Conservation (phyloP, 1,140 invertebrate genomes). For the Leptinotarsa texana region DNA sequence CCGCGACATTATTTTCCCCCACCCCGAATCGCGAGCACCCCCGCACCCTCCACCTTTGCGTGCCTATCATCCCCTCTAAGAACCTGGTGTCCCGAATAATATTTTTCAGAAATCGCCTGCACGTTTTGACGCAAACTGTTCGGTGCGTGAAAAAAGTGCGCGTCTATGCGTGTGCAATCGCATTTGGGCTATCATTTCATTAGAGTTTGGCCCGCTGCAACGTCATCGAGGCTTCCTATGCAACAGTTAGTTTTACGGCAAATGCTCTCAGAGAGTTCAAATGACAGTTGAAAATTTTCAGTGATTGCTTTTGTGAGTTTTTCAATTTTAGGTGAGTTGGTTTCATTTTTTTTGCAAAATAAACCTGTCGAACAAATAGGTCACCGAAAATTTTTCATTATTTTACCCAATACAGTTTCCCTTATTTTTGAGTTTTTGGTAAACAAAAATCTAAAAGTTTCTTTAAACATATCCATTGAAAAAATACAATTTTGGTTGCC, state of each 20-base stretch:
- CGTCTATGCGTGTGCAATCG: constrained; percentile 40
- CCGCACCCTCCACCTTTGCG: constrained; percentile 45
- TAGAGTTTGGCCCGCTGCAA: constrained; percentile 37
- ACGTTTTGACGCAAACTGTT: constrained; percentile 54
- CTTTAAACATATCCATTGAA: too few species aligned
- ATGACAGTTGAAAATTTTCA: constrained; percentile 10
- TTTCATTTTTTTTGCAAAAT: neutral
- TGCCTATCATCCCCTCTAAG: constrained; percentile 40
- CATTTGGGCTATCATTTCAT: constrained; percentile 9
- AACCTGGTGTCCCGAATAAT: constrained; percentile 48
- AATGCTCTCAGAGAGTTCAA: constrained; percentile 18
- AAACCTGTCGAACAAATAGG: neutral
- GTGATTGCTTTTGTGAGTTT: neutral
- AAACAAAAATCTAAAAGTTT: too few species aligned
- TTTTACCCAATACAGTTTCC: neutral
- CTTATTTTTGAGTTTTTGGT: too few species aligned
- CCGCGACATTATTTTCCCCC: constrained; percentile 30
- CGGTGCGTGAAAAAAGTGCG: constrained; percentile 46
- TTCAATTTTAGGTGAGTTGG: neutral
- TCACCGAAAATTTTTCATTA: neutral
- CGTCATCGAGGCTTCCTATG: constrained; percentile 31
- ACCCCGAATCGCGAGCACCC: constrained; percentile 41
- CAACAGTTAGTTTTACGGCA: constrained; percentile 31
- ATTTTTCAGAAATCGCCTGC: constrained; percentile 56
- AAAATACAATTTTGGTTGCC: too few species aligned